Percentiles rank a stretch among this genome's conserved stretches.
phyloP scores from a whole-genome alignment of 2,113 vertebrate species.

The Pao palembangensis region DNA sequence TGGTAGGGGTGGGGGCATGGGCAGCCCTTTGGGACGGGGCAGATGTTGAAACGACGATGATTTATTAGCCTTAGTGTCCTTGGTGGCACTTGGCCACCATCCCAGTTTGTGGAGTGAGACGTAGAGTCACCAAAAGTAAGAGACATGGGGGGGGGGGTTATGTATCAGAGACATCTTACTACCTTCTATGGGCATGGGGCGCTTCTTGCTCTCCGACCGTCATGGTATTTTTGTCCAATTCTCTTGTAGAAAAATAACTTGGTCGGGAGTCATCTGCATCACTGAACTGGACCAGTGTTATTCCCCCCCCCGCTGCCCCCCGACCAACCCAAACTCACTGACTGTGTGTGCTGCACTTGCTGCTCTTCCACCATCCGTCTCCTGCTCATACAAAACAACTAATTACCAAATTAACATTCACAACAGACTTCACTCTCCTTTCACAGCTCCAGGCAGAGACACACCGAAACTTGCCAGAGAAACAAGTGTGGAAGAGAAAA shows the following conservation, averaged over 20 bases:
- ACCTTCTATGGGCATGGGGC: conserved; percentile 80
- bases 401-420: conserved; percentile 77
- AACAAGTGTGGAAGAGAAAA: conserved; percentile 49
- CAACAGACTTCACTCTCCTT: conserved; percentile 51
- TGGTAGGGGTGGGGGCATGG: conserved; percentile 51
- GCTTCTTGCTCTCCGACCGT: conserved; percentile 67
- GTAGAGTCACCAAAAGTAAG: conserved; percentile 63
- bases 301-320: conserved; percentile 19
- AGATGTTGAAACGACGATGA: conserved; percentile 90
- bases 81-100: conserved; percentile 88
- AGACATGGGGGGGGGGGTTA: conserved; percentile 57
- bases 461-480: conserved; percentile 46
- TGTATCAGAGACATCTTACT: conserved; percentile 76
- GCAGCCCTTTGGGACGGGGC: conserved; percentile 81
- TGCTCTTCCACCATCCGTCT: conserved; percentile 26
- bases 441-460: conserved; percentile 53
- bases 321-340: conserved; percentile 32
- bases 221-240: conserved; percentile 76
- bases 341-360: conserved; percentile 22
- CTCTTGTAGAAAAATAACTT: conserved; percentile 74
- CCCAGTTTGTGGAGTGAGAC: conserved; percentile 81
- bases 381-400: conserved; percentile 66
- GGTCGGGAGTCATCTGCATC: conserved; percentile 71
- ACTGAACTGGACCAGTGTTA: conserved; percentile 58
- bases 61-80: conserved; percentile 90